A percentile compares a stretch with the other conserved stretches of the same genome.
Evolutionary conservation across 2,797 vertebrate genomes (phyloP).

Genomic region (Leptodactylus fallax): DNA sequence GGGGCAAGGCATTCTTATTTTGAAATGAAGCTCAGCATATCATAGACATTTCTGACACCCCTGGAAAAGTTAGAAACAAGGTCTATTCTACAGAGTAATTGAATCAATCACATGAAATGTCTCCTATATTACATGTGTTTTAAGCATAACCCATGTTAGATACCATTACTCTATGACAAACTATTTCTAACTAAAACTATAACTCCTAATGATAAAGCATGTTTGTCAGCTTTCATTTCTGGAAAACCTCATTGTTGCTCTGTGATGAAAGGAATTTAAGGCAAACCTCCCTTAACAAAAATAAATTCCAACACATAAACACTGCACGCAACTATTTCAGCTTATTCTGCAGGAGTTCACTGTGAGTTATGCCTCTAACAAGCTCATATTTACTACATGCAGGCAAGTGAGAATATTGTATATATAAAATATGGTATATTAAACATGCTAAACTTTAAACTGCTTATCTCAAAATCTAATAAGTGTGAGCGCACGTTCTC

Average conservation of each 20-base stretch:
- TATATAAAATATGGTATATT: no score
- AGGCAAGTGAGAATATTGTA: background rate
- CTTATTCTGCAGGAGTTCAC: constrained; percentile 54
- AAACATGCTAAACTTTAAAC: no score
- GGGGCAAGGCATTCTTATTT: no score
- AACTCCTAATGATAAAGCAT: constrained; percentile 54
- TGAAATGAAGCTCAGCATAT: no score
- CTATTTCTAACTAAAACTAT: constrained; percentile 33
- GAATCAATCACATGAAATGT: no score
- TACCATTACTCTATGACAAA: constrained; percentile 33
- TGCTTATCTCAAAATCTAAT: no score
- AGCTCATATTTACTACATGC: background rate
- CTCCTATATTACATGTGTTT: constrained; percentile 3
- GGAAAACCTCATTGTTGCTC: constrained; percentile 40
- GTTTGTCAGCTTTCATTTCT: constrained; percentile 59
- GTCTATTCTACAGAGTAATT: no score
- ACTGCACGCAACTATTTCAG: constrained; percentile 64
- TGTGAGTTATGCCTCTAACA: constrained; percentile 16
- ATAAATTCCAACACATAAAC: constrained; percentile 64
- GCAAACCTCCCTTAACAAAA: constrained; percentile 64
- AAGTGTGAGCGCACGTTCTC: no score
- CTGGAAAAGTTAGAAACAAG: no score
- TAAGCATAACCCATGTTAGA: constrained; percentile 11
- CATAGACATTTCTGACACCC: no score
- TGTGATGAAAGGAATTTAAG: constrained; percentile 63